Percentiles rank a stretch among this genome's conserved stretches.
Evolutionary conservation across 1,140 invertebrate genomes (phyloP).

Genomic region (Physella acuta): DNA sequence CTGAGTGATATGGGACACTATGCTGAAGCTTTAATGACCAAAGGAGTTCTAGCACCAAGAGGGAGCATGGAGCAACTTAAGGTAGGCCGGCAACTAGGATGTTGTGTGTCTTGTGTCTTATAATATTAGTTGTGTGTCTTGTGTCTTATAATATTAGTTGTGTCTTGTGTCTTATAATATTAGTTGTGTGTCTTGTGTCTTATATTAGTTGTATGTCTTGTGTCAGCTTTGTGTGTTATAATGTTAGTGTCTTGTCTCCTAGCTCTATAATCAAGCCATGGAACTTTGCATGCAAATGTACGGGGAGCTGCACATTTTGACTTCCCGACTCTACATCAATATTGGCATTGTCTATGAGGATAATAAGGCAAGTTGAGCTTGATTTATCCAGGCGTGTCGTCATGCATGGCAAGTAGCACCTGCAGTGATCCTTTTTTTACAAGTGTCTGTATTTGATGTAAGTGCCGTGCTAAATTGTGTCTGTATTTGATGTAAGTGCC

Average conservation of each 20-base stretch:
- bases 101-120: background rate
- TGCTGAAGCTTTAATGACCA: slow-evolving; percentile 59
- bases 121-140: background rate
- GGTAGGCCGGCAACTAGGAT: slow-evolving; percentile 35
- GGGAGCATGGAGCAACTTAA: slow-evolving; percentile 58
- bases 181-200: background rate
- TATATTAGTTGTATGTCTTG: background rate
- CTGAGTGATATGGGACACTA: slow-evolving; percentile 58
- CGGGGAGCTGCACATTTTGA: slow-evolving; percentile 56
- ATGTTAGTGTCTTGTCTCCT: slow-evolving; percentile 29
- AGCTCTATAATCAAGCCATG: slow-evolving; percentile 58
- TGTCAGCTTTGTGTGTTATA: too few species aligned
- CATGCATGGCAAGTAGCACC: background rate
- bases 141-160: background rate
- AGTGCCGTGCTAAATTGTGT: too few species aligned
- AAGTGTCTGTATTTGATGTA: too few species aligned
- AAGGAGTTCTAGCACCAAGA: slow-evolving; percentile 55
- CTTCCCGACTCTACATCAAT: slow-evolving; percentile 58
- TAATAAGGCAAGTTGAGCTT: slow-evolving; percentile 38
- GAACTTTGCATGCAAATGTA: slow-evolving; percentile 57
- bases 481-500: too few species aligned
- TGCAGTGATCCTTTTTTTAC: background rate
- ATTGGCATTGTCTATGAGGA: slow-evolving; percentile 60
- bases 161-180: background rate
- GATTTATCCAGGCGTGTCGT: background rate